Evolutionary conservation across 1,140 invertebrate species (phyloP), one percentile per base, ranked within the genome.

Genomic region (Caenorhabditis briggsae): DNA sequence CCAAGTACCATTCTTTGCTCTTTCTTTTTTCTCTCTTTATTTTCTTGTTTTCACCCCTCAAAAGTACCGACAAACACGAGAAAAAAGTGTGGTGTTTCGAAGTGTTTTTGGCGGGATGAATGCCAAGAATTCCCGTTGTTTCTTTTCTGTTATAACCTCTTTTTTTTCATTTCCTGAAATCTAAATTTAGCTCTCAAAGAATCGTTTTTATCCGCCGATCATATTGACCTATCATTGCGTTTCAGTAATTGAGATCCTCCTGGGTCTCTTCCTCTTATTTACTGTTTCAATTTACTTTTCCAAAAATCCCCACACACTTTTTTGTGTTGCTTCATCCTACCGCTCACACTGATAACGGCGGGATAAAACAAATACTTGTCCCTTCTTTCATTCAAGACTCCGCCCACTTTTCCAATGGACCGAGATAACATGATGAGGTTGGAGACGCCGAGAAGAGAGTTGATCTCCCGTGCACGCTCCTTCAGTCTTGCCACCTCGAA

Each of bases 401-500:
- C 70, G 70, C 70, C 70, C 46, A 50, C 46, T 78, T 78, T 23
- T 33, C 48, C 18, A 5, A 78, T 78, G 70, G 70, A 78, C 23
- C 70, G 70, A 78, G 70, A 78, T 46, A 78, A 7, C 8, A 23
- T 53, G 11, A 11, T 78, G n/a, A 78, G n/a, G 50, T 20, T 50
- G n/a, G 70, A 78, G 70, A 23, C 70, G 46, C 70, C 70, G 70
- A 78, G 70, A 78, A 78, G 70, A 78, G 70, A 78, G 70, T 50
- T 78, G 70, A 78, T 78, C 20, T 78, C 70, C 46, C 70, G 70
- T 78, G 46, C 70, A 20, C 70, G 70, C 70, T 78, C 70, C 70
- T 78, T 78, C 70, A 78, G 70, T 78, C 70, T 78, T 50, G 70
- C 70, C 70, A 78, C 70, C 70, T 78, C 70, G 46, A 78, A 78